Percentiles rank a stretch among this genome's conserved stretches.
Conservation (phyloP, 2,888 invertebrate species). For the Sipunculus nudus region DNA sequence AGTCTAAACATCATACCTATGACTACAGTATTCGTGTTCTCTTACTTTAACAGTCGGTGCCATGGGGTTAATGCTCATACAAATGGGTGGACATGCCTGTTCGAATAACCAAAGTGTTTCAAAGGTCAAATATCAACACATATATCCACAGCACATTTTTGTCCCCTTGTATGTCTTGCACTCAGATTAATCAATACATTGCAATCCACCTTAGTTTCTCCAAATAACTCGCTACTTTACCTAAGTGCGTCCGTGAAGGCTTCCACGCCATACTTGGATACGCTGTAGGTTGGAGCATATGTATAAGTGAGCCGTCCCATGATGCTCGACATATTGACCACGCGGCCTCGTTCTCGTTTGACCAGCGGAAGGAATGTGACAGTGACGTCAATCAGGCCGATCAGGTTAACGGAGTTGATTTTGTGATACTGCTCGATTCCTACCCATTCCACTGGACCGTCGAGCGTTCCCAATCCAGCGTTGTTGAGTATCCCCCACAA, state of each 20-base stretch:
- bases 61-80: no score
- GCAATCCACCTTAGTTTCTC: no score
- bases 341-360: slow-evolving; percentile 43
- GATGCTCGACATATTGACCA: slow-evolving; percentile 53
- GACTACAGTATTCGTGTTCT: no score
- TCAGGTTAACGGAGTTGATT: slow-evolving; percentile 51
- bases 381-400: slow-evolving; percentile 58
- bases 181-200: no score
- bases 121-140: no score
- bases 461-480: slow-evolving; percentile 47
- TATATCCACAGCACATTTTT: no score
- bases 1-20: no score
- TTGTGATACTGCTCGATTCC: slow-evolving; percentile 16
- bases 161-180: no score
- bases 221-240: no score
- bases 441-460: slow-evolving; percentile 25
- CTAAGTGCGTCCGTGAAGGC: slow-evolving; percentile 49
- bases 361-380: slow-evolving; percentile 49
- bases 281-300: slow-evolving; percentile 41
- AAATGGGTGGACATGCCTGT: no score
- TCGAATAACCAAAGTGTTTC: no score
- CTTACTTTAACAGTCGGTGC: no score
- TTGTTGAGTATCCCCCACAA: slow-evolving; percentile 59
- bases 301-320: slow-evolving; percentile 41
- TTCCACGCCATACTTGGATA: slow-evolving; percentile 55